Base-by-base conservation (phyloP, 2,797 vertebrate genomes). In the Melanitta fusca region DNA sequence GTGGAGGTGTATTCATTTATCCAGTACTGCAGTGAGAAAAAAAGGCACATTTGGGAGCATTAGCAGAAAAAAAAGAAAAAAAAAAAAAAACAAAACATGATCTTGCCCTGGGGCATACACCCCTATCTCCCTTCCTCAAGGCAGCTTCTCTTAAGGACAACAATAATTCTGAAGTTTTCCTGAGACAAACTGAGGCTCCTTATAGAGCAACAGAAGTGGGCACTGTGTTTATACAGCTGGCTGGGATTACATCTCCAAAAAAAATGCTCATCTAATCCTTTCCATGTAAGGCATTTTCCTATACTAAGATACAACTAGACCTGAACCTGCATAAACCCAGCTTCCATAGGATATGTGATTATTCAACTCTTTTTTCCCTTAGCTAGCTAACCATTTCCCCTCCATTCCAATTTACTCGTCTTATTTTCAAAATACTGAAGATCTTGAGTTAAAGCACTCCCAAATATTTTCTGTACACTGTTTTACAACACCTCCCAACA, bases 1-100 rank as follows among this genome's bases (percentile, higher is more conserved):
- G 98, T 99, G 96, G 99, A 99, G 7, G 99, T 99, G 98, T 99
- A 99, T 97, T 99, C 99, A 58, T 99, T 99, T 95, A 99, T 99
- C 99, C 99, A 99, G 97, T 99, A 99, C 99, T 99, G 97, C 64
- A 95, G 93, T 47, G 81, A 89, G 61, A 95, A 53, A 95, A 87
- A 86, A 94, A 74, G 54, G 54, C 69, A 96, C 38, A 95, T 71
- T 91, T 80, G 85, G 80, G 93, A 95, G 75, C n/a, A 92, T 97
- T 93, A 96, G 80, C 85, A 34, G 62, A 90, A 88, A 69, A 90
- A 32, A 81, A 82, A 18, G 4, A 28, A 81, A 88, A 84, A 32
- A 81, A 88, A 83, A 19, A 45, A 28, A 80, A 88, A 81, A 36
- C 36, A 36, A 20, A 62, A 8, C 11, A 11, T 45, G 1, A 17